phyloP scores from a whole-genome alignment of 2,888 invertebrate species.

The Hymenopus coronatus region DNA sequence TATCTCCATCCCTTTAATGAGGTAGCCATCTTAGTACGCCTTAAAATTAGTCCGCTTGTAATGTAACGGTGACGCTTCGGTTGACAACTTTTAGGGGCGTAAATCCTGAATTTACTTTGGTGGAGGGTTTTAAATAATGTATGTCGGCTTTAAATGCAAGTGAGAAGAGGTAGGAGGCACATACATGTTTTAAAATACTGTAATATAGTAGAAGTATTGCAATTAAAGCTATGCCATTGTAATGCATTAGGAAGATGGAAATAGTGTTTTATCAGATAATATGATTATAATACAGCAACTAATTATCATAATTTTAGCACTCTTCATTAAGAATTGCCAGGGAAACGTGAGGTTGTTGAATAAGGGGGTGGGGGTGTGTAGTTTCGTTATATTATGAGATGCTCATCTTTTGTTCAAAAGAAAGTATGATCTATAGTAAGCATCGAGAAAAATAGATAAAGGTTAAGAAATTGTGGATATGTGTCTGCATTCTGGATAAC shows the following conservation, averaged over 20 bases:
- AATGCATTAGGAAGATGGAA: background rate
- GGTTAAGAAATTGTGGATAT: too few species aligned
- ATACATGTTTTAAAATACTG: background rate
- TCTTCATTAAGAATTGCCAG: too few species aligned
- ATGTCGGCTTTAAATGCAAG: background rate
- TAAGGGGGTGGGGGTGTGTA: too few species aligned
- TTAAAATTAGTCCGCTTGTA: constrained; percentile 32
- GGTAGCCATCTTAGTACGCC: constrained; percentile 13
- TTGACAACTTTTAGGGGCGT: constrained; percentile 34
- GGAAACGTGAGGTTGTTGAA: too few species aligned
- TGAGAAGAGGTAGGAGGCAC: background rate
- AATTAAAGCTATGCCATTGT: background rate
- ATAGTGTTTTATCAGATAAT: too few species aligned
- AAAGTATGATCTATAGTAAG: too few species aligned
- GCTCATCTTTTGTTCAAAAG: too few species aligned
- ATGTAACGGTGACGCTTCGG: constrained; percentile 34
- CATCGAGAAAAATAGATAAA: too few species aligned
- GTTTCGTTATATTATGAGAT: too few species aligned
- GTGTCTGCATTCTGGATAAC: too few species aligned
- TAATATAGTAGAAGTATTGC: background rate
- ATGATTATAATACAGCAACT: too few species aligned
- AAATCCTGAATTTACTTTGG: background rate
- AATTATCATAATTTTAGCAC: too few species aligned
- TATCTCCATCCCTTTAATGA: background rate
- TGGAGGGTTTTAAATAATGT: background rate